Percentiles rank a stretch among this genome's conserved stretches.
phyloP scores from a whole-genome alignment of 2,888 invertebrate genomes.

The Acanthoscelides obtectus region DNA sequence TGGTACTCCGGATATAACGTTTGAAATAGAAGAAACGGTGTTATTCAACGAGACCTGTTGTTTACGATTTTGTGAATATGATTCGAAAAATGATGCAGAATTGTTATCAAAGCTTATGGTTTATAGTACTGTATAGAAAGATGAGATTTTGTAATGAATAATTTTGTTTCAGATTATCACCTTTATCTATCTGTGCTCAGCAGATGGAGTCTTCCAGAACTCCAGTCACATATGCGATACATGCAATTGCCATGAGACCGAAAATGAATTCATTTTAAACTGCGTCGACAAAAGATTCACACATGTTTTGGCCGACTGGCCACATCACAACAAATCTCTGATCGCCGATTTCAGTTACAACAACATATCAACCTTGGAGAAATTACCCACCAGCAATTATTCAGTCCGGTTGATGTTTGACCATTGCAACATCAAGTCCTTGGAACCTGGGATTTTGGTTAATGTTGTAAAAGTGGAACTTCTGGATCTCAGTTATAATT shows the following conservation, averaged over 20 bases:
- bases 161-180: conserved; percentile 18
- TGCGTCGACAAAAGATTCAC: conserved; percentile 33
- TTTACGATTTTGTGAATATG: too few species aligned
- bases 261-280: conserved; percentile 32
- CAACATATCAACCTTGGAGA: conserved; percentile 47
- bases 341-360: conserved; percentile 57
- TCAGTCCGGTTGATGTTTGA: conserved; percentile 52
- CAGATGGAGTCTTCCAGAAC: conserved; percentile 25
- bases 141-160: too few species aligned
- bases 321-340: conserved; percentile 41
- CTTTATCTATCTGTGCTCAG: conserved; percentile 7
- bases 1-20: too few species aligned
- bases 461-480: conserved; percentile 50
- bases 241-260: conserved; percentile 37
- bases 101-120: too few species aligned
- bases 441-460: conserved; percentile 52
- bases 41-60: too few species aligned
- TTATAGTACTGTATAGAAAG: too few species aligned
- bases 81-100: too few species aligned
- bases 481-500: conserved; percentile 57
- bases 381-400: conserved; percentile 48
- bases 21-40: too few species aligned
- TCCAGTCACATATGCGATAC: conserved; percentile 27
- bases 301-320: conserved; percentile 43
- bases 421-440: conserved; percentile 51